Evolutionary conservation across 2,888 invertebrate genomes (phyloP), one percentile per base, ranked within the genome.

Genomic region (Schizaphis graminum): DNA sequence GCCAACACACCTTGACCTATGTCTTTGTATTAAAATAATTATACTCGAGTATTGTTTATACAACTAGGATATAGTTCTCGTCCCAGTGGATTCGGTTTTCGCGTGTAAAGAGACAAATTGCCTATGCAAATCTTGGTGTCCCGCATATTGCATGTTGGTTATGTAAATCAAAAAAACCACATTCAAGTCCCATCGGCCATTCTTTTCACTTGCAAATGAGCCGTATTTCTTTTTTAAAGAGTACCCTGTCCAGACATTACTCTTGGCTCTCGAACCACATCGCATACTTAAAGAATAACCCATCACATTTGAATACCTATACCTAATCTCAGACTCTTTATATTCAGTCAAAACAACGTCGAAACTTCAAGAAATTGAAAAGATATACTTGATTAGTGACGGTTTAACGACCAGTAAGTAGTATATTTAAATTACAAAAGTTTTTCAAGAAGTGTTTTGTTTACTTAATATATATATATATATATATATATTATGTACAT

Each of bases 141-240:
- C 47, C 87, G 35, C 26, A 28, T 92, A 67, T 87, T 28, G 61
- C 49, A 49, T 49, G 87, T 92, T 35, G 28, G 67, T 49, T 92
- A 92, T 92, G 87, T 87, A 87, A 87, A 92, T 92, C 24, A 87
- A 87, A 87, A 61, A 87, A 84, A 67, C 87, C n/a, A 49, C 35
- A 92, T 35, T 61, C 61, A 49, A 87, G 35, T 92, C 49, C 87
- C 87, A 61, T 49, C 49, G 87, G 28, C 87, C 92, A 49, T 92
- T 87, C 87, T 92, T 87, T 87, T 92, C 61, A 92, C 87, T 92
- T 92, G 92, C 86, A 92, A 92, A 92, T 92, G 61, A 92, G 49
- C 35, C 28, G 44, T 92, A 92, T 87, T 49, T 87, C 26, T 92
- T 92, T 61, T 92, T 87, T 87, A 44, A 61, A 92, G 47, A 87